Evolutionary conservation across 2,888 invertebrate species (phyloP), one percentile per base, ranked within the genome.

Genomic region (Pandemis cinnamomeana): DNA sequence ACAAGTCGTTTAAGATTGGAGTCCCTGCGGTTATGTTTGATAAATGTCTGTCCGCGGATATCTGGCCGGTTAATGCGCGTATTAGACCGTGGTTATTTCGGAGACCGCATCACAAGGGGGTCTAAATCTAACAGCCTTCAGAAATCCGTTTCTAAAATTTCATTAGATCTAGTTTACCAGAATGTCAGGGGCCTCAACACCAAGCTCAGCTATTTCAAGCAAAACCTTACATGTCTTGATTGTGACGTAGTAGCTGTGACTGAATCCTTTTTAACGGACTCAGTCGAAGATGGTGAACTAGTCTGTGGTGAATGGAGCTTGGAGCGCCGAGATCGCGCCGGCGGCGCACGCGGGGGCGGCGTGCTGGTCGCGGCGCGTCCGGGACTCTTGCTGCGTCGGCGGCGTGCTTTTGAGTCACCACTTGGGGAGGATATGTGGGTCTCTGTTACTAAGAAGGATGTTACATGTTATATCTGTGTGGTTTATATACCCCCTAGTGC

Each of bases 1-100:
- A 74, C n/a, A 74, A 44, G 15, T 74, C 74, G 2, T 74, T 36
- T 46, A 74, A 70, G 71, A 70, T 74, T 42, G 70, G 74, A 2
- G 66, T 70, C 13, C 53, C 74, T 0, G 11, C 42, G 0, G 36
- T 2, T 4, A 13, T 44, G 6, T 68, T 55, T 15, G 67, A 68
- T 0, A 62, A 2, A 13, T 67, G 62, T 46, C 13, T 72, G 13
- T 53, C 67, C 0, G 63, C 44, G 3, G 63, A 48, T 13, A n/a
- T 55, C 1, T 72, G 67, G 72, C 67, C 67, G 4, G 67, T 55
- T 44, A 72, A 72, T 53, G 67, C 72, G 5, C 51, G 67, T 20
- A n/a, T 72, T 4, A 60, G 66, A 36, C n/a, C 48, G 1, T 66
- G 71, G 61, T 67, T 67, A 66, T 66, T 66, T 66, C 66, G 51